Base-by-base conservation (phyloP, 1,140 invertebrate genomes). In the Diachasmimorpha longicaudata region DNA sequence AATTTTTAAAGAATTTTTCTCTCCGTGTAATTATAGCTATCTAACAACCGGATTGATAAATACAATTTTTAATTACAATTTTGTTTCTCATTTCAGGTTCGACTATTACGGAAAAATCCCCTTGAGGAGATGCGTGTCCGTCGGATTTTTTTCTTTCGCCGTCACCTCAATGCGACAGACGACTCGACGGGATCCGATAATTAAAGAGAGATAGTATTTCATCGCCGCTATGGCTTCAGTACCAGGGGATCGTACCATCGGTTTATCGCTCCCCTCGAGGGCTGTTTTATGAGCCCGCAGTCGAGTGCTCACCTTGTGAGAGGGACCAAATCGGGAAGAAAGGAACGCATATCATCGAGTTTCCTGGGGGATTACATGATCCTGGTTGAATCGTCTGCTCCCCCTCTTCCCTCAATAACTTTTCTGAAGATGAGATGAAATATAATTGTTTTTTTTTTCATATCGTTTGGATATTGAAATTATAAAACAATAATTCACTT, bases 181-280 rank as follows among this genome's bases (percentile, higher is more conserved):
- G 68, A 75, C 77, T 75, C 73, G 77, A 71, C 77, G 77, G 72
- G 55, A 75, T 75, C 71, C 73, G 73, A 78, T 78, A 78, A 78
- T 78, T 78, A 78, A 78, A 78, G 77, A 78, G 77, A 78, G 77
- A 78, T 78, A 75, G 73, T 75, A 78, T 78, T 78, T 78, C 77
- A 78, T 78, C 77, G 77, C 52, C 69, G 55, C 72, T 72, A 69
- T 69, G 73, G 77, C 70, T 72, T 68, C 72, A 46, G 39, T 37
- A 44, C 73, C 23, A 14, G 19, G 68, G 31, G 10, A 39, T 31
- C 52, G 71, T 63, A 23, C 31, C 52, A 66, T 42, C 71, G 71
- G 71, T 73, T 73, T 73, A 73, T 73, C 71, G 71, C 52, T 66
- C 16, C 52, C 42, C 37, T 66, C 55, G 71, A 73, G 71, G 71